These are phyloP conservation scores for Centropyge bicolor DNA, from an alignment of 2,797 vertebrate species.

Conservation along the genomic window DNA sequence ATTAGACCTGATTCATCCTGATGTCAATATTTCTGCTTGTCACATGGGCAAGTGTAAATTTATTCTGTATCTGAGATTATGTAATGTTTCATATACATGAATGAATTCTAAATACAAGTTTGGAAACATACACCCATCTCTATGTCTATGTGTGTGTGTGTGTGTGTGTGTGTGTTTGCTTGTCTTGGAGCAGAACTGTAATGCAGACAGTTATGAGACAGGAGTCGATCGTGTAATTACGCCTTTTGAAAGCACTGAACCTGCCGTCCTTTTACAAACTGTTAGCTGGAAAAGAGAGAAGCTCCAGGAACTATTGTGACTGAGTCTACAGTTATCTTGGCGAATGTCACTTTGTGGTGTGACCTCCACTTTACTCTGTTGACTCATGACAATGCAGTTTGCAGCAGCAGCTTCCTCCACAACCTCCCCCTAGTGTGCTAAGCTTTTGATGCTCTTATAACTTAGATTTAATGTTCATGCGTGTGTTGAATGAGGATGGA, in stretches of 20 bases:
- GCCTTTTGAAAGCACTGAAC: background rate
- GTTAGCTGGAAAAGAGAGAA: background rate
- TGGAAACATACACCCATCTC: background rate
- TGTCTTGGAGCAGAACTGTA: background rate
- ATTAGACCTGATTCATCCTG: constrained; percentile 48
- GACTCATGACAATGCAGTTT: background rate
- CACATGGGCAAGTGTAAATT: background rate
- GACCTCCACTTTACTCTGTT: background rate
- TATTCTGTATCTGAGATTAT: background rate
- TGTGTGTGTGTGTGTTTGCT: background rate
- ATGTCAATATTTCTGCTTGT: background rate
- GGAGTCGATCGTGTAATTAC: background rate
- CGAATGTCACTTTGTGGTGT: background rate
- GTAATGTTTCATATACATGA: background rate
- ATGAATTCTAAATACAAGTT: too few species aligned
- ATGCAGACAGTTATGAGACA: background rate
- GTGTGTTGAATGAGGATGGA: constrained; percentile 2
- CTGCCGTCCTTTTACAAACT: background rate
- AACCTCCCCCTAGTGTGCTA: too few species aligned
- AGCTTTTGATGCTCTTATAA: background rate
- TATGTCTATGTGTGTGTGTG: background rate
- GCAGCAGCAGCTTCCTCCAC: background rate
- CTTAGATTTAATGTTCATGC: background rate
- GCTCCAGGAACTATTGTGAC: background rate
- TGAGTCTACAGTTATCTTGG: background rate